Base-by-base conservation (phyloP, 2,113 vertebrate genomes). In the Grus americana region DNA sequence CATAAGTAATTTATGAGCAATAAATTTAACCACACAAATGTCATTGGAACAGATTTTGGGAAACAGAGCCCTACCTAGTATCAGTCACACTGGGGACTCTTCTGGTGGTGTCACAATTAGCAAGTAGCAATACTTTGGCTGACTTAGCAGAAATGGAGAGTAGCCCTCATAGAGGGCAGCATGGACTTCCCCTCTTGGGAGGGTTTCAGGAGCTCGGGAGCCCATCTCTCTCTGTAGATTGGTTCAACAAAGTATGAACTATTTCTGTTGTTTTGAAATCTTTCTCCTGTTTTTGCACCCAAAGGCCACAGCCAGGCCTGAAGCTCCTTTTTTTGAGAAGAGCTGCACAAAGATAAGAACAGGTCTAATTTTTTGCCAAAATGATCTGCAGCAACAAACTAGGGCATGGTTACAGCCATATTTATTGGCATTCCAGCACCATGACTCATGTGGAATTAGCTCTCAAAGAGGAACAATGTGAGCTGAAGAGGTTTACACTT, bases 361-460 rank as follows among this genome's bases (percentile, higher is more conserved):
- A 26, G 57, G 47, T 15, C 49, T 86, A 68, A 91, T 95, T 95
- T 81, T 90, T 36, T 90, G 89, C 87, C 91, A 88, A 72, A 94
- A 82, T 38, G 54, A 93, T 90, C 90, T 94, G 54, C 84, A 82
- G 66, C 40, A 93, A 75, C 52, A 75, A 91, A 96, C 52, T 78
- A 21, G 54, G 67, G 46, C 86, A 65, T 15, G 34, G 87, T 68
- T 93, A 93, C 58, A 91, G 78, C 87, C 93, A 92, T 95, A 96
- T 95, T 96, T 96, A 95, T 91, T 95, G 90, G 84, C 92, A 97
- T 97, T 94, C 95, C 96, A 94, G 78, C 76, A 73, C 40, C 5
- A 42, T 97, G 95, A 97, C 87, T 97, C 96, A 96, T 8, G 1
- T 76, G 80, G 84, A 89, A 91, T 91, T 90, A 94, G 87, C 70